Evolutionary conservation across 2,888 invertebrate species (phyloP).

Genomic region (Tinea trinotella): DNA sequence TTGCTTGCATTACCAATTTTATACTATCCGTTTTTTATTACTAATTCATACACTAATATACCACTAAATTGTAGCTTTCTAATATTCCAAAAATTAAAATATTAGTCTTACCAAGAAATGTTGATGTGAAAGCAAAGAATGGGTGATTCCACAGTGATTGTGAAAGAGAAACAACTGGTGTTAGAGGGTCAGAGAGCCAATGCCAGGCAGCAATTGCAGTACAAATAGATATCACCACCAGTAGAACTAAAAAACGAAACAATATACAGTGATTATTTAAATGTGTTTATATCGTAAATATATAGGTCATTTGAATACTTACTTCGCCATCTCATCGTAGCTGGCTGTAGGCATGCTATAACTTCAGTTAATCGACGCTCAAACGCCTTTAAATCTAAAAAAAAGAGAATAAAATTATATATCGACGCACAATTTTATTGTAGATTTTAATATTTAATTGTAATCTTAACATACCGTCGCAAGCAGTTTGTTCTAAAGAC

Average conservation of each 20-base stretch:
- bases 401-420: not conserved
- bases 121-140: constrained; percentile 91
- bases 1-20: too few species aligned
- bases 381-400: constrained; percentile 95
- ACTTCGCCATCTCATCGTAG: constrained; percentile 97
- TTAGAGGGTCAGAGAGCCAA: constrained; percentile 95
- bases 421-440: constrained; percentile 10
- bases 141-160: constrained; percentile 96
- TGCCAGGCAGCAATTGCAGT: constrained; percentile 96
- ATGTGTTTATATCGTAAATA: too few species aligned
- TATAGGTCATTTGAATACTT: constrained; percentile 46
- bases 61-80: not conserved
- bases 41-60: too few species aligned
- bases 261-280: too few species aligned
- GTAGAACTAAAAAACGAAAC: constrained; percentile 76
- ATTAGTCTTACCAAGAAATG: constrained; percentile 79
- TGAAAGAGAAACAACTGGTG: constrained; percentile 90
- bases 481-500: constrained; percentile 91
- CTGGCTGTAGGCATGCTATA: constrained; percentile 94
- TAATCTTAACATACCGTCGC: constrained; percentile 79
- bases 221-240: constrained; percentile 89
- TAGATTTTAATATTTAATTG: not conserved
- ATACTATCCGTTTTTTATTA: too few species aligned
- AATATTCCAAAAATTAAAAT: not conserved
- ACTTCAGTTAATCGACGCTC: constrained; percentile 97